These are phyloP conservation scores for Sinella curviseta DNA, from an alignment of 1,140 invertebrate species.

Conservation along the genomic window DNA sequence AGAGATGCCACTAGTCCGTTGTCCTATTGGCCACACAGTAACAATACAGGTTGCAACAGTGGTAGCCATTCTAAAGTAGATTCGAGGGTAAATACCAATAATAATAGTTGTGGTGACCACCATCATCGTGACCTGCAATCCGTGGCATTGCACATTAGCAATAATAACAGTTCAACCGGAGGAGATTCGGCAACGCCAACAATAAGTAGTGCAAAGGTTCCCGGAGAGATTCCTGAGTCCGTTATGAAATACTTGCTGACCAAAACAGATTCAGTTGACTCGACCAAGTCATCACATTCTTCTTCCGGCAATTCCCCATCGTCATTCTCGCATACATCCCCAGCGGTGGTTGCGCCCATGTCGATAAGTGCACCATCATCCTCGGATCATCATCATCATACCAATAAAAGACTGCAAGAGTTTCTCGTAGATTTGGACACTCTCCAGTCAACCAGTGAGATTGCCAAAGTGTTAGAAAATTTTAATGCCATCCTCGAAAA, in stretches of 20 bases:
- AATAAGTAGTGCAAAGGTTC: background rate
- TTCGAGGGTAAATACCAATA: background rate
- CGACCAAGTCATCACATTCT: background rate
- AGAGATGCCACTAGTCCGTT: background rate
- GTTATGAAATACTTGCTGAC: constrained; percentile 14
- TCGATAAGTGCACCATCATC: background rate
- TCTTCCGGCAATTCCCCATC: background rate
- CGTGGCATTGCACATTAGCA: too few species aligned
- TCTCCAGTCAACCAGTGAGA: constrained; percentile 37
- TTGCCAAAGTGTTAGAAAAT: constrained; percentile 42
- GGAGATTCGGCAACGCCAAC: background rate
- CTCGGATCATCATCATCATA: background rate
- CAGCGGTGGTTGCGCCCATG: background rate
- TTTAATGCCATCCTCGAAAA: constrained; percentile 45
- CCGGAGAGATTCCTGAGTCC: constrained; percentile 9
- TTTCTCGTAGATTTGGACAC: constrained; percentile 33
- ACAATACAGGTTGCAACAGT: too few species aligned
- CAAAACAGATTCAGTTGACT: constrained; percentile 13
- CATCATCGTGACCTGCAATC: background rate
- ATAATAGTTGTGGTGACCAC: background rate
- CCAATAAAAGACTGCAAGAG: constrained; percentile 25
- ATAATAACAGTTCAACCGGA: background rate
- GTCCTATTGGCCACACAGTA: background rate
- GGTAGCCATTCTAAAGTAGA: background rate
- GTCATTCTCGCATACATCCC: constrained; percentile 6